Percentiles rank a stretch among this genome's conserved stretches.
Evolutionary conservation across 2,888 invertebrate species (phyloP).

Genomic region (Troides helena): DNA sequence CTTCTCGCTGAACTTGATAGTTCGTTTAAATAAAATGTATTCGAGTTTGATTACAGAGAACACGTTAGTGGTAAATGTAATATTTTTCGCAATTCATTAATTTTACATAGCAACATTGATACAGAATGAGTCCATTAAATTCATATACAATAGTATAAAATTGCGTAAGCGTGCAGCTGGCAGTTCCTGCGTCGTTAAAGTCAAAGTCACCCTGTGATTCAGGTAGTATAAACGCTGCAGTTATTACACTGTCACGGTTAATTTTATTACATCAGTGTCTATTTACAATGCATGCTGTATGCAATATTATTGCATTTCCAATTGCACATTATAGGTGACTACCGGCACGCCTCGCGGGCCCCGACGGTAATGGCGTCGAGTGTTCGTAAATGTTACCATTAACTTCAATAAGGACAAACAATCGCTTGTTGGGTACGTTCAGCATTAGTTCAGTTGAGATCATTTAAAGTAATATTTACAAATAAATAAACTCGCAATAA

Average conservation of each 20-base stretch:
- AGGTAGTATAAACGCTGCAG: slow-evolving; percentile 17
- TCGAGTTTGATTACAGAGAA: too few relatives aligned
- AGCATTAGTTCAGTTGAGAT: not conserved
- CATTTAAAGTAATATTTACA: not conserved
- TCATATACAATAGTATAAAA: slow-evolving; percentile 10
- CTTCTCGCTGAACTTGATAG: too few relatives aligned
- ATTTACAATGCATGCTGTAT: slow-evolving; percentile 24
- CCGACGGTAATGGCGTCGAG: slow-evolving; percentile 18
- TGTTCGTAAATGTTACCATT: slow-evolving; percentile 20
- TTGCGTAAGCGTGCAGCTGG: slow-evolving; percentile 20
- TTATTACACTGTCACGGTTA: slow-evolving; percentile 28
- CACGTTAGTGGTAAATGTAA: too few relatives aligned
- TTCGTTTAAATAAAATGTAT: too few relatives aligned
- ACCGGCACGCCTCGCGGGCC: slow-evolving; percentile 22
- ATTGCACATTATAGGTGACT: slow-evolving; percentile 27
- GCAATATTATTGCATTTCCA: slow-evolving; percentile 24
- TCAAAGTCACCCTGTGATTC: slow-evolving; percentile 27
- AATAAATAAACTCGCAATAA: too few relatives aligned
- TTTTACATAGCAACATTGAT: not conserved
- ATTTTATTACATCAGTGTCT: slow-evolving; percentile 30
- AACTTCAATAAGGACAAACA: slow-evolving; percentile 15
- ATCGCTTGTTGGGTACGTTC: not conserved
- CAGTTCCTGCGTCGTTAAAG: slow-evolving; percentile 19
- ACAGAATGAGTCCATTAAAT: slow-evolving; percentile 1
- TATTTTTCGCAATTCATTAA: not conserved